Conservation (phyloP, 2,888 invertebrate genomes). For the Danaus chrysippus region DNA sequence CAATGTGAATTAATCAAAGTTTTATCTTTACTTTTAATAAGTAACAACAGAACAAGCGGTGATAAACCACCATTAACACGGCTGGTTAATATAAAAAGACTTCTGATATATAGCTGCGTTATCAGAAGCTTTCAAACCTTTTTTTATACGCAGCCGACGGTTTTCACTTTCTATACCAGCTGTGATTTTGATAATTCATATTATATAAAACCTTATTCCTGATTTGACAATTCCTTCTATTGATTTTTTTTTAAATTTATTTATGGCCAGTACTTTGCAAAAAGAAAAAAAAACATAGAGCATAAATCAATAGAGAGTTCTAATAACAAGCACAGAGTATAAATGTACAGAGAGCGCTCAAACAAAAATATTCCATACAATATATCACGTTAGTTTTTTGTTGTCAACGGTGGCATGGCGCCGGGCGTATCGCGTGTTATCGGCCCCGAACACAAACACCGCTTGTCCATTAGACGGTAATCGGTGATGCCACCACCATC, state of each 20-base stretch:
- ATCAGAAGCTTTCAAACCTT: not conserved
- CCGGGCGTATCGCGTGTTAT: slow-evolving; percentile 75
- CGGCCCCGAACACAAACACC: slow-evolving; percentile 71
- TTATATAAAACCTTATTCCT: too few species aligned
- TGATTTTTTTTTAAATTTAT: too few species aligned
- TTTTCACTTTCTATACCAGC: too few species aligned
- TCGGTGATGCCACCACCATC: slow-evolving; percentile 77
- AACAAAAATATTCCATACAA: slow-evolving; percentile 32
- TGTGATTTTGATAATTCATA: too few species aligned
- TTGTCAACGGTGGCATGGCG: slow-evolving; percentile 72
- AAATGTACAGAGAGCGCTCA: slow-evolving; percentile 34
- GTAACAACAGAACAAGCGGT: slow-evolving; percentile 53
- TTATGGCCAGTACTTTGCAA: too few species aligned
- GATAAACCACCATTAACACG: slow-evolving; percentile 69
- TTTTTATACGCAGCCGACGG: too few species aligned
- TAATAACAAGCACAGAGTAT: not conserved
- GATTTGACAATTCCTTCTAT: too few species aligned
- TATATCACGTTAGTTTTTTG: slow-evolving; percentile 30
- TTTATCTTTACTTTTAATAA: slow-evolving; percentile 34
- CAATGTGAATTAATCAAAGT: slow-evolving; percentile 1
- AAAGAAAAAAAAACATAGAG: not conserved
- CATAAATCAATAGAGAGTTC: not conserved
- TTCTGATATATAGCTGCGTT: slow-evolving; percentile 39
- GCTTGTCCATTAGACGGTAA: slow-evolving; percentile 80
- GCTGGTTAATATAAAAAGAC: slow-evolving; percentile 63